phyloP scores from a whole-genome alignment of 2,888 invertebrate species.

The Anodontia alba region DNA sequence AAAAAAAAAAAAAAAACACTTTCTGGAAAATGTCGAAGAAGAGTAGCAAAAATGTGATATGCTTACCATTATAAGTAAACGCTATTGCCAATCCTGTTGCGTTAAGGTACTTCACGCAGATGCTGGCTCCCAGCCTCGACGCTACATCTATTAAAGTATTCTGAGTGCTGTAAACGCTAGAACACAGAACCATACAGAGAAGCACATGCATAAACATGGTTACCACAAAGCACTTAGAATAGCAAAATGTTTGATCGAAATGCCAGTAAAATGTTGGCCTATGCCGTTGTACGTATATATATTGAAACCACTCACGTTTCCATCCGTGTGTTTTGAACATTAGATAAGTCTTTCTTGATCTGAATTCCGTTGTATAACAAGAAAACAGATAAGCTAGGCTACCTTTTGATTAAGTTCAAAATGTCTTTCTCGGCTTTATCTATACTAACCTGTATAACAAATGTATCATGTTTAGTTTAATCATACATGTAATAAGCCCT shows the following conservation, averaged over 20 bases:
- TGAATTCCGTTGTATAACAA: too few species aligned
- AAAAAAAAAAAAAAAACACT: too few species aligned
- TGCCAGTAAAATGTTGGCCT: background rate
- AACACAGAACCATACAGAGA: background rate
- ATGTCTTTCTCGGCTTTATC: too few species aligned
- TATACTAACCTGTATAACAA: too few species aligned
- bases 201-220: background rate
- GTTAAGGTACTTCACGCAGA: slow-evolving; percentile 6
- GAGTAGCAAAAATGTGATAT: too few species aligned
- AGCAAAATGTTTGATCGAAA: background rate
- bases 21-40: too few species aligned
- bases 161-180: background rate
- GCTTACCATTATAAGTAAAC: slow-evolving; percentile 16
- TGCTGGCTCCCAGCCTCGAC: background rate
- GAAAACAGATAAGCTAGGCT: too few species aligned
- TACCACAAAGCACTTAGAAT: too few species aligned
- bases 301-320: background rate
- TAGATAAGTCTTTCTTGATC: too few species aligned
- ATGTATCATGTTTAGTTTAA: too few species aligned
- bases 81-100: background rate
- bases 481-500: too few species aligned
- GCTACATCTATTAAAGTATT: background rate
- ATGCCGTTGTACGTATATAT: background rate
- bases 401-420: too few species aligned
- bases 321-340: background rate